These are phyloP conservation scores for Cinclus mexicanus DNA, from an alignment of 2,113 vertebrate genomes.

Conservation along the genomic window DNA sequence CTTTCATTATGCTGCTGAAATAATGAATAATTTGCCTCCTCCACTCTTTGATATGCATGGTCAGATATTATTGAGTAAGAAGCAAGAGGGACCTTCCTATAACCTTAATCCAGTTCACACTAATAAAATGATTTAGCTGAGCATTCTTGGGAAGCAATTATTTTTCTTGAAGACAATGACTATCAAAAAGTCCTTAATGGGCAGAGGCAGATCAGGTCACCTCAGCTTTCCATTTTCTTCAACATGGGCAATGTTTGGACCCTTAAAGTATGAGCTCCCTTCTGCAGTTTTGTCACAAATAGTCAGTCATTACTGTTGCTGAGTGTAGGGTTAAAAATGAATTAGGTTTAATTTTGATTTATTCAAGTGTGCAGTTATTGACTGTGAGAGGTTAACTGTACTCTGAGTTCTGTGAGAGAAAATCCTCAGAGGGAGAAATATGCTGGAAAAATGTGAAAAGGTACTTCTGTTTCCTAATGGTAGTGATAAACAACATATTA, in stretches of 20 bases:
- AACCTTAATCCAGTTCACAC: slow-evolving; percentile 72
- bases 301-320: slow-evolving; percentile 33
- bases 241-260: slow-evolving; percentile 18
- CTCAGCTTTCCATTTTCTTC: slow-evolving; percentile 66
- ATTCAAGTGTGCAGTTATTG: not conserved
- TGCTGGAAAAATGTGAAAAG: not conserved
- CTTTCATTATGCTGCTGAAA: slow-evolving; percentile 73
- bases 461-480: not conserved
- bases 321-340: slow-evolving; percentile 51
- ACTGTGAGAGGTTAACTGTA: slow-evolving; percentile 22
- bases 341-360: slow-evolving; percentile 48
- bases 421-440: not conserved
- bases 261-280: slow-evolving; percentile 16
- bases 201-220: slow-evolving; percentile 71
- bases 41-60: slow-evolving; percentile 76
- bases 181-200: slow-evolving; percentile 71
- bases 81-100: slow-evolving; percentile 71
- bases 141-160: slow-evolving; percentile 78
- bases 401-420: not conserved
- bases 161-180: slow-evolving; percentile 74
- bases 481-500: not conserved
- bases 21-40: slow-evolving; percentile 78
- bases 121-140: slow-evolving; percentile 76
- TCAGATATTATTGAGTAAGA: slow-evolving; percentile 76
- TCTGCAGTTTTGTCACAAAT: slow-evolving; percentile 54